Evolutionary conservation across 2,797 vertebrate genomes (phyloP).

Genomic region (Trachurus trachurus): DNA sequence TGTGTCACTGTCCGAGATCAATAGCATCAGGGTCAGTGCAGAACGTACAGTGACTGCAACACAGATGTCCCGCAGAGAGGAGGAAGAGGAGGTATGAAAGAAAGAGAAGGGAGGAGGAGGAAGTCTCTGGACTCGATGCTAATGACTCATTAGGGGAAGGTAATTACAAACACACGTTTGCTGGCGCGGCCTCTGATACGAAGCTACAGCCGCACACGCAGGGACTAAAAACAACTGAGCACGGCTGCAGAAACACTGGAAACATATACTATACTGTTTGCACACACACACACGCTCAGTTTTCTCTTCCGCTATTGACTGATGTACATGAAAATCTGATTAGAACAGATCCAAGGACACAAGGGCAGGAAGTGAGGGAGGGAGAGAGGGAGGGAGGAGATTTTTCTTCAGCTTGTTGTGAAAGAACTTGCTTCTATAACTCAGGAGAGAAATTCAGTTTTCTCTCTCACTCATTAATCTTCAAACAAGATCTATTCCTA

Average conservation of each 20-base stretch:
- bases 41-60: conserved; percentile 41
- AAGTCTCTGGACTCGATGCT: conserved; percentile 73
- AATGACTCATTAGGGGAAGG: conserved; percentile 80
- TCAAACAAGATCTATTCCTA: not conserved
- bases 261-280: conserved; percentile 3
- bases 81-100: conserved; percentile 46
- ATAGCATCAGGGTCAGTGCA: conserved; percentile 38
- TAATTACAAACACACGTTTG: conserved; percentile 77
- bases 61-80: conserved; percentile 72
- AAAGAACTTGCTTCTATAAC: conserved; percentile 21
- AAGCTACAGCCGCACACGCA: not conserved
- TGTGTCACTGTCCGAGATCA: conserved; percentile 32
- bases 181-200: conserved; percentile 57
- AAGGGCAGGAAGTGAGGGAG: conserved; percentile 22
- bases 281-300: conserved; percentile 23
- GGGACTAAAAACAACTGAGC: not conserved
- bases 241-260: conserved; percentile 9
- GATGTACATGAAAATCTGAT: conserved; percentile 75
- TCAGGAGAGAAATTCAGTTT: not conserved
- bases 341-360: conserved; percentile 49
- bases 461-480: conserved; percentile 6
- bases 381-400: no score
- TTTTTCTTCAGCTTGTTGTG: not conserved
- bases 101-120: conserved; percentile 24
- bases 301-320: conserved; percentile 78